Percentiles rank a stretch among this genome's conserved stretches.
phyloP scores from a whole-genome alignment of 2,797 vertebrate species.

The Rhabdomys pumilio region DNA sequence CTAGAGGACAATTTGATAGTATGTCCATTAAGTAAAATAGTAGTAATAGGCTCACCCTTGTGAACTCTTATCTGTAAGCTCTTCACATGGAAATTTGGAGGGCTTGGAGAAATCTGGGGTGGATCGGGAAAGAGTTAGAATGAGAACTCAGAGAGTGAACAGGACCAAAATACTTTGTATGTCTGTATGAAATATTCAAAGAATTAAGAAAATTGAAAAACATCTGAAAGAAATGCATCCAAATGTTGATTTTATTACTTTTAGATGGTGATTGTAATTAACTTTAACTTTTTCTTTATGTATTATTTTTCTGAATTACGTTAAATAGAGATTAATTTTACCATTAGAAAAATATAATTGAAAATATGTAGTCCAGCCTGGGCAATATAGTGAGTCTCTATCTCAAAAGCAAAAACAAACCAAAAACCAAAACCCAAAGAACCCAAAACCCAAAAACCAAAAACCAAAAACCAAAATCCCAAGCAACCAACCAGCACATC shows the following conservation, averaged over 20 bases:
- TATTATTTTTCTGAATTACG: constrained; percentile 63
- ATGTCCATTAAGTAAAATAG: neutral
- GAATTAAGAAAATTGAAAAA: neutral
- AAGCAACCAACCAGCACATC: neutral
- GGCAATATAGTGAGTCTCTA: neutral
- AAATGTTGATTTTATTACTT: constrained; percentile 52
- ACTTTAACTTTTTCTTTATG: constrained; percentile 53
- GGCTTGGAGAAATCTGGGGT: neutral
- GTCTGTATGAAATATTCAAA: neutral
- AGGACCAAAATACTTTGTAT: neutral
- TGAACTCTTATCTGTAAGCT: neutral
- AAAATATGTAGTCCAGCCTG: neutral
- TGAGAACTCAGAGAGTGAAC: neutral
- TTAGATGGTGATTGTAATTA: neutral
- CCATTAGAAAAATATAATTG: neutral
- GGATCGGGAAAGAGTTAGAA: neutral
- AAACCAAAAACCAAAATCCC: neutral
- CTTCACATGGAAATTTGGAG: neutral
- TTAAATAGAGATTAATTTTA: constrained; percentile 51
- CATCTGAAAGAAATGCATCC: neutral
- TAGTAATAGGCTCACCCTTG: neutral
- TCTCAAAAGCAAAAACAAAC: neutral
- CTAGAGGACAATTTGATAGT: neutral
- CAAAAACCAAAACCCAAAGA: neutral
- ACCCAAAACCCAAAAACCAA: neutral